Evolutionary conservation across 2,797 vertebrate species (phyloP), one percentile per base, ranked within the genome.

Genomic region (Menidia menidia): DNA sequence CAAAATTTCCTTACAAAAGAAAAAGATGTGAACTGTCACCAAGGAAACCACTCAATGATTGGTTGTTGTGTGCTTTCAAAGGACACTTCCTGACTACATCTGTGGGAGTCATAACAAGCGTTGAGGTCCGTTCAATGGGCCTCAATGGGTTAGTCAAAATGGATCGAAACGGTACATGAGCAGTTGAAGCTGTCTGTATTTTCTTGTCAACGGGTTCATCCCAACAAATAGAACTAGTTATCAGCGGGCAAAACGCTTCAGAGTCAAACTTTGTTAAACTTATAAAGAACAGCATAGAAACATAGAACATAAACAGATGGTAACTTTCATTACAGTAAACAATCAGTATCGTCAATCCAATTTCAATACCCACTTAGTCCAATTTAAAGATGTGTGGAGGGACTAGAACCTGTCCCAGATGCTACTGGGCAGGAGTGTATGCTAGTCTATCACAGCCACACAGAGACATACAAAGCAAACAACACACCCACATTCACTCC

Each of bases 71-170:
- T n/a, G n/a, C 44, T n/a, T n/a, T 47, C 44, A 6, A 6, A 47
- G 44, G 44, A 15, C 30, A 53, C 14, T 25, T 31, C 12, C 50
- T 15, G 25, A 25, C 25, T 25, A 30, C 15, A 12, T 2, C 50
- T 52, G 25, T 31, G 50, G 25, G 19, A 52, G 25, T 31, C 12
- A 30, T 52, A 52, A 52, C 25, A 31, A 30, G 19, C 14, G 32
- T 18, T 14, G 16, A 33, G 9, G 18, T 18, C 16, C 14, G 31
- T 64, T 64, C 53, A 53, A 64, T 31, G 8, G n/a, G n/a, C n/a
- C n/a, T n/a, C n/a, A n/a, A n/a, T n/a, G 4, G 65, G 8, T 39
- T 44, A 39, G 56, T 76, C 61, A 65, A 80, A 66, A 42, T 11
- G 18, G 63, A 69, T 57, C 10, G 14, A 61, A 70, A 42, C 12